These are phyloP conservation scores for Hylyphantes graminicola DNA, from an alignment of 1,140 invertebrate species.

Conservation along the genomic window DNA sequence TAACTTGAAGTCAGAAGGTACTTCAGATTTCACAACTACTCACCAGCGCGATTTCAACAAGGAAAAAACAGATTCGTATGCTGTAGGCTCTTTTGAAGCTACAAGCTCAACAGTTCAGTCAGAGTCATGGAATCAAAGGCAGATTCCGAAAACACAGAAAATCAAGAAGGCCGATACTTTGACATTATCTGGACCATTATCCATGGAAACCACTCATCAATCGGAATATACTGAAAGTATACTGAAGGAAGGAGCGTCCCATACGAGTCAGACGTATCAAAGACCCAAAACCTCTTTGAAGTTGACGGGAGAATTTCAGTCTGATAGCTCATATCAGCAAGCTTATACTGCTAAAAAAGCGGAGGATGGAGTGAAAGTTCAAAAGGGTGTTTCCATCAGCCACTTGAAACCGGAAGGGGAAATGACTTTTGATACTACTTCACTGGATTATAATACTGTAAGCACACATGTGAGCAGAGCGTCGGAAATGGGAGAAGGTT, in stretches of 20 bases:
- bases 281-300: slow-evolving; percentile 44
- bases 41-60: slow-evolving; percentile 35
- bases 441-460: slow-evolving; percentile 36
- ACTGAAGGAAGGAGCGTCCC: slow-evolving; percentile 10
- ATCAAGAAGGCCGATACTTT: slow-evolving; percentile 33
- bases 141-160: slow-evolving; percentile 31
- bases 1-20: slow-evolving; percentile 66
- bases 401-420: slow-evolving; percentile 50
- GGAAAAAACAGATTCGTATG: slow-evolving; percentile 4
- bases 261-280: neutral
- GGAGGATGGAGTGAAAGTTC: neutral
- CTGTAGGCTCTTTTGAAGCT: neutral
- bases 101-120: neutral
- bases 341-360: slow-evolving; percentile 23
- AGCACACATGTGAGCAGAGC: neutral
- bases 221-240: slow-evolving; percentile 4
- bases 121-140: slow-evolving; percentile 26
- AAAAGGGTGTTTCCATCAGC: slow-evolving; percentile 28
- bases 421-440: slow-evolving; percentile 48
- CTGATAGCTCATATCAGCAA: slow-evolving; percentile 50
- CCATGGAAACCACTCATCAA: slow-evolving; percentile 32
- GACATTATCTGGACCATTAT: neutral
- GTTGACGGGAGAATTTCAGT: slow-evolving; percentile 30
- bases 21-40: slow-evolving; percentile 67
- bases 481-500: slow-evolving; percentile 1